Base-by-base conservation (phyloP, 2,113 vertebrate species). In the Arizona elegans region DNA sequence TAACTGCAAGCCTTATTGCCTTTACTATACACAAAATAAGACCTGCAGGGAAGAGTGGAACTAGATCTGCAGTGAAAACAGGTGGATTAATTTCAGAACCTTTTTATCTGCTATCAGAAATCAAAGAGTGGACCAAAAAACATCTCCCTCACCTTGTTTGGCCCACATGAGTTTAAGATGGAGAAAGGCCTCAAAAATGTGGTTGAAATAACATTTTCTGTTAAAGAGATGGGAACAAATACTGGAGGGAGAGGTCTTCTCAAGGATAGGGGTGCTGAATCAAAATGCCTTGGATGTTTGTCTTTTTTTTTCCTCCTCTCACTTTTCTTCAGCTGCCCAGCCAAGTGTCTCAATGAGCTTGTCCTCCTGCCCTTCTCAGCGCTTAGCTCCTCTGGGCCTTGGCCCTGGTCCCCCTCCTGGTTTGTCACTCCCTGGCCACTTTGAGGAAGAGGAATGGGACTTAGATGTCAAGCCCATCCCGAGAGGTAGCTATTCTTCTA, bases 371-470 rank as follows among this genome's bases (percentile, higher is more conserved):
- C 95, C 96, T 90, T 94, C 96, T 95, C 95, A 95, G 93, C 95
- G 85, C 0, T 93, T 87, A 62, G 50, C 38, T 15, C 55, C 65
- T 91, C 29, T 94, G 17, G 88, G 65, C 90, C 21, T 94, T 56
- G 75, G 65, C 85, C 90, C 92, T 43, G 92, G 87, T 33, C 59
- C 93, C 94, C 21, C 97, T 96, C 91, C 96, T 97, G 93, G 96
- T 95, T 94, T 96, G 96, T 96, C 96, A 87, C 94, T 97, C 94
- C 97, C 96, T 59, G 96, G 96, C 94, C 94, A 96, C 96, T 91
- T 97, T 96, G 94, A 96, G 96, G 95, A 97, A 96, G 94, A 98
- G 93, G 96, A 97, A 93, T 97, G 97, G 96, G 97, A 97, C 94
- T 96, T 97, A 95, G 97, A 97, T 95, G 93, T 97, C 95, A 97